phyloP scores from a whole-genome alignment of 2,888 invertebrate genomes.

The Uloborus plumipes region DNA sequence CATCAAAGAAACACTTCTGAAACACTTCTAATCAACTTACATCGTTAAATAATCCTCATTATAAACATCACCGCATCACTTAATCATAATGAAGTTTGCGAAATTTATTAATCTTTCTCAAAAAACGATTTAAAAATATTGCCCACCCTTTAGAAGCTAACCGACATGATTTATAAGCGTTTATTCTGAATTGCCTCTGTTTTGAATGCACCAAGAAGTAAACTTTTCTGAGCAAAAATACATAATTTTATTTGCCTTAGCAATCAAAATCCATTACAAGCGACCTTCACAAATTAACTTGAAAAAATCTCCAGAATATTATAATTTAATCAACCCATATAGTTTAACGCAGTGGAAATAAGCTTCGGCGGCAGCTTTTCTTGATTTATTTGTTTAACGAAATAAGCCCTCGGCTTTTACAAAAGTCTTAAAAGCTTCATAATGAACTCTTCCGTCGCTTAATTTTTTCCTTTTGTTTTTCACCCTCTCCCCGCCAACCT shows the following conservation, averaged over 20 bases:
- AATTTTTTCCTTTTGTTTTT: conserved; percentile 23
- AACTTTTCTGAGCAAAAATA: conserved; percentile 8
- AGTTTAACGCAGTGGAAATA: conserved; percentile 57
- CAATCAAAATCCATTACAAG: conserved; percentile 49
- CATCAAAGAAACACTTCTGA: too few species aligned
- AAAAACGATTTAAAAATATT: too few species aligned
- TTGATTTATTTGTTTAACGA: conserved; percentile 55
- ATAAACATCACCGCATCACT: too few species aligned
- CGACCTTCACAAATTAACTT: conserved; percentile 34
- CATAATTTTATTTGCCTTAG: conserved; percentile 27
- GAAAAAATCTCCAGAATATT: conserved; percentile 37
- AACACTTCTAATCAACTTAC: too few species aligned
- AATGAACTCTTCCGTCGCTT: conserved; percentile 47
- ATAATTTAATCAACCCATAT: conserved; percentile 60
- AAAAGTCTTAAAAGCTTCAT: conserved; percentile 64
- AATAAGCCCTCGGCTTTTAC: conserved; percentile 55
- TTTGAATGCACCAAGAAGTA: too few species aligned
- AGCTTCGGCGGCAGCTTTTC: conserved; percentile 29
- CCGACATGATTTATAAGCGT: too few species aligned
- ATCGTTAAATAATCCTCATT: too few species aligned
- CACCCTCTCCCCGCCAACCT: neutral
- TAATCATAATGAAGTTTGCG: too few species aligned
- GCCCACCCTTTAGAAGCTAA: too few species aligned
- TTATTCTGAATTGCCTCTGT: too few species aligned
- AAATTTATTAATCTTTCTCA: too few species aligned